These are phyloP conservation scores for Lytechinus variegatus DNA, from an alignment of 35 echinoderm and acorn worm genomes.

Conservation along the genomic window DNA sequence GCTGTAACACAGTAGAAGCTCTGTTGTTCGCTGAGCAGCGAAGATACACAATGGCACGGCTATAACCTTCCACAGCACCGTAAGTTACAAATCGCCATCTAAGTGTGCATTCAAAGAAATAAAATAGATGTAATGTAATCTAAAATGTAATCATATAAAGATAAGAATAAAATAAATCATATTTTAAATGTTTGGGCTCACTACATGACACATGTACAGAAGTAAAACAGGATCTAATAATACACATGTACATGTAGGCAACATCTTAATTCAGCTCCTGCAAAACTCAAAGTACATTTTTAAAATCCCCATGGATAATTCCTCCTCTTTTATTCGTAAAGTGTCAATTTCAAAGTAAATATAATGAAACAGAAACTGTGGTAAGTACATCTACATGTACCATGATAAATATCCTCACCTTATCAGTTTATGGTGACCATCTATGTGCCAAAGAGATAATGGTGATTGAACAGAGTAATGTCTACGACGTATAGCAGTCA, in stretches of 20 bases:
- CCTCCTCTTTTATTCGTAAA: background rate
- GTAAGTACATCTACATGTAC: background rate
- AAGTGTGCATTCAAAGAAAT: background rate
- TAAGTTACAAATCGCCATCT: background rate
- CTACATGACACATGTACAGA: background rate
- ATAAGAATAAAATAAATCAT: background rate
- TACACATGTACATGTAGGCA: background rate
- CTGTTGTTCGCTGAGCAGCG: background rate
- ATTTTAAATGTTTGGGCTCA: background rate
- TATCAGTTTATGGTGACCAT: background rate
- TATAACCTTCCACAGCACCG: background rate
- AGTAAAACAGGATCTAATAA: background rate
- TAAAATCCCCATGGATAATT: too few species aligned
- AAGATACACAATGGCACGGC: background rate
- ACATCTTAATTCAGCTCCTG: too few species aligned
- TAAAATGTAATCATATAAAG: background rate
- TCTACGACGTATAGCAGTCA: slow-evolving; percentile 43
- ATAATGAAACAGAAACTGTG: background rate
- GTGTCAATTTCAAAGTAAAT: background rate
- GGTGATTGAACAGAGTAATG: slow-evolving; percentile 48
- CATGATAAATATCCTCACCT: background rate
- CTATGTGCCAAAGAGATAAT: slow-evolving; percentile 23
- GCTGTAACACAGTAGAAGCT: background rate
- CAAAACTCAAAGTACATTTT: too few species aligned
- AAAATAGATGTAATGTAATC: background rate